These are phyloP conservation scores for Limnephilus rhombicus DNA, from an alignment of 2,888 invertebrate genomes.

Conservation along the genomic window DNA sequence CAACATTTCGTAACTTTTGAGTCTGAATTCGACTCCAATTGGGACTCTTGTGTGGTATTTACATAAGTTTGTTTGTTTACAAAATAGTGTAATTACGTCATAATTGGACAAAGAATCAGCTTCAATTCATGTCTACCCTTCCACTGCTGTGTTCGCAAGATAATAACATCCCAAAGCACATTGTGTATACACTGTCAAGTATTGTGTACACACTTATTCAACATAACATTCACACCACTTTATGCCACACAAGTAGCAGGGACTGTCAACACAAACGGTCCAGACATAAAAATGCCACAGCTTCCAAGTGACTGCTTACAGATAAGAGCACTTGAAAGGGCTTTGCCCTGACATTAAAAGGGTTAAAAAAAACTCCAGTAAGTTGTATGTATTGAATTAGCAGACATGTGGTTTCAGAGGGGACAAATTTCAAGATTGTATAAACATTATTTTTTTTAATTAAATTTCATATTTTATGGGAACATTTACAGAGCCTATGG, in stretches of 20 bases:
- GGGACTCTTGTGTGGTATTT: too few relatives aligned
- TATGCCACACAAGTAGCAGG: not conserved
- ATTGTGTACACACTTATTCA: not conserved
- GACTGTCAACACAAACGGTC: not conserved
- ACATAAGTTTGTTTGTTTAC: too few relatives aligned
- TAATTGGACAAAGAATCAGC: not conserved
- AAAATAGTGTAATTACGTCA: not conserved
- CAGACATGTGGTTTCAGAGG: not conserved
- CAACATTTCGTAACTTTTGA: too few relatives aligned
- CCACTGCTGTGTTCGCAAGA: not conserved
- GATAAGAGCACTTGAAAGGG: not conserved
- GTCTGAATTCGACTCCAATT: too few relatives aligned
- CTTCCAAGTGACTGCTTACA: not conserved
- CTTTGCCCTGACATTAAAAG: not conserved
- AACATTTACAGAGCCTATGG: too few relatives aligned
- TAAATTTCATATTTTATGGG: too few relatives aligned
- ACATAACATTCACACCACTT: not conserved
- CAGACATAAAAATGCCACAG: constrained; percentile 21
- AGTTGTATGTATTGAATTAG: not conserved
- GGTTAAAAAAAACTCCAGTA: not conserved
- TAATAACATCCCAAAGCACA: not conserved
- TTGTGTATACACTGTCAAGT: not conserved
- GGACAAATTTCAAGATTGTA: not conserved
- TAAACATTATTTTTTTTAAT: not conserved
- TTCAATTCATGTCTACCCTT: not conserved